Evolutionary conservation across 2,888 invertebrate species (phyloP).

Genomic region (Campopleginae sp.): DNA sequence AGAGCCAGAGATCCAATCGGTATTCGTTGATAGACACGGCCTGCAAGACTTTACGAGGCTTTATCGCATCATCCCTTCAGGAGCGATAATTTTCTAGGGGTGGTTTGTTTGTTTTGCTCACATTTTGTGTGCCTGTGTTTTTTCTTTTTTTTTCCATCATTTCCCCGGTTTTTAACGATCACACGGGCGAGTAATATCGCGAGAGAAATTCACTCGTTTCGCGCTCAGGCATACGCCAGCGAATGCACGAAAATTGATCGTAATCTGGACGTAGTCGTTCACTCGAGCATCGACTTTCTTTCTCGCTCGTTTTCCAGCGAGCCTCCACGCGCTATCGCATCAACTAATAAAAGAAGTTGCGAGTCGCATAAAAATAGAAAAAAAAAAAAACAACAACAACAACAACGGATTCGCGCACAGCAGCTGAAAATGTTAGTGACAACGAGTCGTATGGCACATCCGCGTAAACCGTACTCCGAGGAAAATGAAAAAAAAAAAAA

Average conservation of each 20-base stretch:
- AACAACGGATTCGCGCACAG: conserved; percentile 1
- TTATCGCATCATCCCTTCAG: conserved; percentile 44
- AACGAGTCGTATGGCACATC: conserved; percentile 35
- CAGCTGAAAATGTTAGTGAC: conserved; percentile 40
- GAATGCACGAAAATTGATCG: conserved; percentile 61
- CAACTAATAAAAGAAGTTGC: conserved; percentile 63
- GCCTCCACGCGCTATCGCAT: conserved; percentile 55
- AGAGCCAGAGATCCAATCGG: conserved; percentile 51
- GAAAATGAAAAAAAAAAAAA: conserved; percentile 19
- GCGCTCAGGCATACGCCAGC: neutral
- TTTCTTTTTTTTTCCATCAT: neutral
- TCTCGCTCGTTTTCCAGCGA: neutral
- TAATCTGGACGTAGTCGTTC: conserved; percentile 56
- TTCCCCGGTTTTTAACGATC: neutral
- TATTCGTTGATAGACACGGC: conserved; percentile 39
- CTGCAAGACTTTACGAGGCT: conserved; percentile 8
- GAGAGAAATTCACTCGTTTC: conserved; percentile 33
- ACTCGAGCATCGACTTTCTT: conserved; percentile 7
- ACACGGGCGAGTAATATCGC: conserved; percentile 26
- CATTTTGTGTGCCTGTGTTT: neutral
- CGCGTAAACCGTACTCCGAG: conserved; percentile 35
- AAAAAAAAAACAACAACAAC: conserved; percentile 15
- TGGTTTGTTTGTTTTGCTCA: conserved; percentile 1
- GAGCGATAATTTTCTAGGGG: conserved; percentile 42
- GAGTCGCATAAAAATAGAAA: conserved; percentile 50